Percentiles rank a stretch among this genome's conserved stretches.
Evolutionary conservation across 2,797 vertebrate genomes (phyloP).

Genomic region (Xyrichtys novacula): DNA sequence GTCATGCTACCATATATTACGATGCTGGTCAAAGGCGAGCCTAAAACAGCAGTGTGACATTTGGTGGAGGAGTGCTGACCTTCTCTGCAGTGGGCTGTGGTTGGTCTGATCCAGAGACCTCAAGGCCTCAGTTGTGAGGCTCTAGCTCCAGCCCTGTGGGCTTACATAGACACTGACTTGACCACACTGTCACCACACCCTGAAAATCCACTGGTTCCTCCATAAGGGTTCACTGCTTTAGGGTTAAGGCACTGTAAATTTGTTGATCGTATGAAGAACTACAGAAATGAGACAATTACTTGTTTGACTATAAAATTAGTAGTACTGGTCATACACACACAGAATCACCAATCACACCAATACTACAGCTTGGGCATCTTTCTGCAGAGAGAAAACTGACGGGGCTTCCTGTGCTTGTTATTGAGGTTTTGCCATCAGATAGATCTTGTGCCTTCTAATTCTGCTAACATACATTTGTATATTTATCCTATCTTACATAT

Average conservation of each 20-base stretch:
- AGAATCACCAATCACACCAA: too few relatives aligned
- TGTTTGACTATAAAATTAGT: not conserved
- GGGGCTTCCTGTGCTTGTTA: too few relatives aligned
- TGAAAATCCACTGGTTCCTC: constrained; percentile 40
- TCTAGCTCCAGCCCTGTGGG: constrained; percentile 54
- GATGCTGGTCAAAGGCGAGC: constrained; percentile 29
- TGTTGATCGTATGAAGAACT: constrained; percentile 17
- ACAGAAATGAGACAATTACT: not conserved
- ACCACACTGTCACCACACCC: constrained; percentile 68
- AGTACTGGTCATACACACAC: too few relatives aligned
- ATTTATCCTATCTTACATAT: too few relatives aligned
- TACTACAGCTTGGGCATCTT: too few relatives aligned
- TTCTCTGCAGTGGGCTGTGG: constrained; percentile 66
- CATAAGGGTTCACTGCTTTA: constrained; percentile 31
- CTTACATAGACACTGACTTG: constrained; percentile 62
- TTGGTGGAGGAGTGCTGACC: constrained; percentile 64
- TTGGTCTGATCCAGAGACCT: constrained; percentile 62
- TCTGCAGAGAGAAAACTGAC: not conserved
- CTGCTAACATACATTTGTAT: too few relatives aligned
- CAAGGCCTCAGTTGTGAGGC: constrained; percentile 54
- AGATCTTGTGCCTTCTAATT: not conserved
- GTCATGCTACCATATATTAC: constrained; percentile 39
- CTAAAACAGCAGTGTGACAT: constrained; percentile 72
- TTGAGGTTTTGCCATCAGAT: not conserved
- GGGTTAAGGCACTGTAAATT: constrained; percentile 19